Conservation (phyloP, 2,888 invertebrate species). For the Drosophila formosana region DNA sequence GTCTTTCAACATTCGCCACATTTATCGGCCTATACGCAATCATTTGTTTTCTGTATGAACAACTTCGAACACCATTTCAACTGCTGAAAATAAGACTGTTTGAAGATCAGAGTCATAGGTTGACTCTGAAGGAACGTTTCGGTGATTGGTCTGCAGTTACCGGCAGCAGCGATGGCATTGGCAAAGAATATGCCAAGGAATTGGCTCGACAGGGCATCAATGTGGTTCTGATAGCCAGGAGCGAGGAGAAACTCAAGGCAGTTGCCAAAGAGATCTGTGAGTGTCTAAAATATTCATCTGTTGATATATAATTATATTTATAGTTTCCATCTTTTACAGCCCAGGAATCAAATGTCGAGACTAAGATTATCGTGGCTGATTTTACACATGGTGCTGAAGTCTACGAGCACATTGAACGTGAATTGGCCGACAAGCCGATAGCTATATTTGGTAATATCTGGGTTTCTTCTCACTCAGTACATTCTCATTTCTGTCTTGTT, state of each 20-base stretch:
- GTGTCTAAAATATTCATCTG: conserved; percentile 88
- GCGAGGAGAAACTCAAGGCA: conserved; percentile 89
- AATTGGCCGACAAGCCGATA: conserved; percentile 90
- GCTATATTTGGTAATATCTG: conserved; percentile 91
- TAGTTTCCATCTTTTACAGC: conserved; percentile 76
- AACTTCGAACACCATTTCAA: conserved; percentile 87
- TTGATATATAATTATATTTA: neutral
- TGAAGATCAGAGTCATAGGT: conserved; percentile 86
- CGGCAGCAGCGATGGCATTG: conserved; percentile 96
- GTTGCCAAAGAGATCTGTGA: conserved; percentile 91
- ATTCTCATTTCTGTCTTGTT: neutral
- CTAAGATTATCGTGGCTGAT: conserved; percentile 91
- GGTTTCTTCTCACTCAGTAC: neutral
- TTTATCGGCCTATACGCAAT: conserved; percentile 86
- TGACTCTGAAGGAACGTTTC: conserved; percentile 87
- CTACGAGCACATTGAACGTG: conserved; percentile 89
- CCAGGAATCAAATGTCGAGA: conserved; percentile 87
- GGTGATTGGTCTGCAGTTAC: conserved; percentile 95
- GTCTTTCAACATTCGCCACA: conserved; percentile 81
- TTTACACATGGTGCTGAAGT: conserved; percentile 90
- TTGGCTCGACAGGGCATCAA: conserved; percentile 92
- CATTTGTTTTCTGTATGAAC: conserved; percentile 86
- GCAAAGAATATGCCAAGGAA: conserved; percentile 93
- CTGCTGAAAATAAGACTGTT: conserved; percentile 76
- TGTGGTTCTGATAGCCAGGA: conserved; percentile 92